Evolutionary conservation across 1,140 invertebrate genomes (phyloP).

Genomic region (Thalassaphorura encarpata): DNA sequence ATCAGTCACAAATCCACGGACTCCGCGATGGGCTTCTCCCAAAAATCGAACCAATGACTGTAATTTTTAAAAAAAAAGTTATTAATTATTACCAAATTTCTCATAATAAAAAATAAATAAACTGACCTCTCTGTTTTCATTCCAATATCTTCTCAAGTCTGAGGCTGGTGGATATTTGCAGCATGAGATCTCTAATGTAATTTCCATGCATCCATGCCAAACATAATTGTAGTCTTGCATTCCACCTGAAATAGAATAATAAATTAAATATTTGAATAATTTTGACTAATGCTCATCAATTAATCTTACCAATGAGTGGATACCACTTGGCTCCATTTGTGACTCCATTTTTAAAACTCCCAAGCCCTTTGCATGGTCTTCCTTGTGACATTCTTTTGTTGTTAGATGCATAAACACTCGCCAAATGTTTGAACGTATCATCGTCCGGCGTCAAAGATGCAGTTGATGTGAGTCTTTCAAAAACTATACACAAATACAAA

Average conservation of each 20-base stretch:
- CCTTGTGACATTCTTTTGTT: constrained; percentile 77
- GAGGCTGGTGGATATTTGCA: constrained; percentile 84
- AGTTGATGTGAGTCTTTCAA: constrained; percentile 61
- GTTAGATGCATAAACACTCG: constrained; percentile 77
- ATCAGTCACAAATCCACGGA: constrained; percentile 72
- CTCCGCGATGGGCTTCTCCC: constrained; percentile 76
- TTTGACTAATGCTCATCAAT: background rate
- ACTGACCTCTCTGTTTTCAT: constrained; percentile 77
- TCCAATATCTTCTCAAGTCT: constrained; percentile 84
- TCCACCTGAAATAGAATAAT: constrained; percentile 39
- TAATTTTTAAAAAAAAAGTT: constrained; percentile 28
- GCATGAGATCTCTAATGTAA: constrained; percentile 94
- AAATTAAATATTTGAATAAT: background rate
- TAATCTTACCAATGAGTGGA: constrained; percentile 58
- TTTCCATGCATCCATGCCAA: constrained; percentile 96
- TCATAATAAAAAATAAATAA: background rate
- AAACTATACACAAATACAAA: constrained; percentile 46
- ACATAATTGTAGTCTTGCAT: constrained; percentile 99
- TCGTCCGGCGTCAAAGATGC: constrained; percentile 84
- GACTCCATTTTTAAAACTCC: constrained; percentile 69
- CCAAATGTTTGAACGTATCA: constrained; percentile 82
- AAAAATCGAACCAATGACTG: constrained; percentile 74
- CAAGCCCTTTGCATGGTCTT: constrained; percentile 59
- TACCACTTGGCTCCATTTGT: constrained; percentile 91
- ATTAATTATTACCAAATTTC: constrained; percentile 4